phyloP scores from a whole-genome alignment of 2,888 invertebrate species.

The Mesochorus sp. region DNA sequence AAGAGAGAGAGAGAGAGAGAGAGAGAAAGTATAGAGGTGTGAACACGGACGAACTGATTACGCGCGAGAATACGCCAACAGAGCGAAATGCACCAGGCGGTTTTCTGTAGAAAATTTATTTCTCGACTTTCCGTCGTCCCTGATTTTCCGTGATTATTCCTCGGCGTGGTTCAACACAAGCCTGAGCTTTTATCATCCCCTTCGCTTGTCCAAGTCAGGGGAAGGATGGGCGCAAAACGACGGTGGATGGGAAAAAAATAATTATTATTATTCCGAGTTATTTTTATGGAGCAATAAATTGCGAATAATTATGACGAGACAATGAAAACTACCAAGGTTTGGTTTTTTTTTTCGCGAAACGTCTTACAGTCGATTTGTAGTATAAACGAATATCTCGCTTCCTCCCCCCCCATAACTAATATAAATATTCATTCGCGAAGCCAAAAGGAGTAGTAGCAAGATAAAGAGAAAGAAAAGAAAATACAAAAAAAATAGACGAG shows the following conservation, averaged over 20 bases:
- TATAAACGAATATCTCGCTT: no score
- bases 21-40: neutral
- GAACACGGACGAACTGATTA: slow-evolving; percentile 40
- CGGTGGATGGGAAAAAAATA: neutral
- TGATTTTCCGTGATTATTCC: slow-evolving; percentile 52
- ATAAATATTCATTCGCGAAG: slow-evolving; percentile 47
- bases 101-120: slow-evolving; percentile 51
- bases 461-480: slow-evolving; percentile 6
- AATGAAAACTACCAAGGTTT: no score
- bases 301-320: no score
- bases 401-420: no score
- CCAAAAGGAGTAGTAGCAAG: neutral
- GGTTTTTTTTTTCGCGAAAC: neutral
- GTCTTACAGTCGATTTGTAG: slow-evolving; percentile 2
- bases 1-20: neutral
- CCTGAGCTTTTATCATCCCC: slow-evolving; percentile 27
- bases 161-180: neutral
- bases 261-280: neutral
- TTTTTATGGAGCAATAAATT: no score
- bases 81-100: slow-evolving; percentile 34
- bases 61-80: slow-evolving; percentile 43
- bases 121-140: slow-evolving; percentile 51
- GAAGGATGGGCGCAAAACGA: no score
- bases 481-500: neutral
- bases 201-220: no score